A percentile compares a stretch with the other conserved stretches of the same genome.
Conservation (phyloP, 2,888 invertebrate species). For the Amiota mariae region DNA sequence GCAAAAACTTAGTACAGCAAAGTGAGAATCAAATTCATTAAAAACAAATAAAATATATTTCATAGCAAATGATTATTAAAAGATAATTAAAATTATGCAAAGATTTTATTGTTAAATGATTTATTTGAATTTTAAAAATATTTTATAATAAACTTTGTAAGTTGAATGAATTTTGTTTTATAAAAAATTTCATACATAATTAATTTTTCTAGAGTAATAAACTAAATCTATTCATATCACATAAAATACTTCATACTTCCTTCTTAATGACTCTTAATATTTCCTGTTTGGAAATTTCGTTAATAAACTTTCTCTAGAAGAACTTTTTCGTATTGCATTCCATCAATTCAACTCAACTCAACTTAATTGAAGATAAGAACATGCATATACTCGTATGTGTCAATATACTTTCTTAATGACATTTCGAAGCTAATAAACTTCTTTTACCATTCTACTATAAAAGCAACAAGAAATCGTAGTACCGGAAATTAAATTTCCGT, state of each 20-base stretch:
- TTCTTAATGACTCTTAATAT: background rate
- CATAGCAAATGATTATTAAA: background rate
- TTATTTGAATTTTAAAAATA: background rate
- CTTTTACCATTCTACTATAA: background rate
- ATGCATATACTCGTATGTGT: no score
- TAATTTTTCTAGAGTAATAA: no score
- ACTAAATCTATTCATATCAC: no score
- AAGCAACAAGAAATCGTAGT: no score
- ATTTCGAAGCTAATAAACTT: background rate
- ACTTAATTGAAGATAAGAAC: no score
- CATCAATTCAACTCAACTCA: no score
- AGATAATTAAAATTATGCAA: no score
- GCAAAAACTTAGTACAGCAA: background rate
- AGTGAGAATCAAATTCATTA: background rate
- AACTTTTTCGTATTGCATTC: background rate
- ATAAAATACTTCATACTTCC: no score
- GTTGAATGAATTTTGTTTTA: no score
- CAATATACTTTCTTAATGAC: no score
- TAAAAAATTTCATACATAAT: no score
- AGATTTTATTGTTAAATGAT: background rate
- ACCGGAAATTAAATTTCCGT: conserved; percentile 31
- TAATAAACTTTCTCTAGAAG: background rate
- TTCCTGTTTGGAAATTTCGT: background rate
- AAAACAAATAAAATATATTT: background rate
- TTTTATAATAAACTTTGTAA: no score